Percentiles rank a stretch among this genome's conserved stretches.
Evolutionary conservation across 2,797 vertebrate genomes (phyloP).

Genomic region (Nyctibius grandis): DNA sequence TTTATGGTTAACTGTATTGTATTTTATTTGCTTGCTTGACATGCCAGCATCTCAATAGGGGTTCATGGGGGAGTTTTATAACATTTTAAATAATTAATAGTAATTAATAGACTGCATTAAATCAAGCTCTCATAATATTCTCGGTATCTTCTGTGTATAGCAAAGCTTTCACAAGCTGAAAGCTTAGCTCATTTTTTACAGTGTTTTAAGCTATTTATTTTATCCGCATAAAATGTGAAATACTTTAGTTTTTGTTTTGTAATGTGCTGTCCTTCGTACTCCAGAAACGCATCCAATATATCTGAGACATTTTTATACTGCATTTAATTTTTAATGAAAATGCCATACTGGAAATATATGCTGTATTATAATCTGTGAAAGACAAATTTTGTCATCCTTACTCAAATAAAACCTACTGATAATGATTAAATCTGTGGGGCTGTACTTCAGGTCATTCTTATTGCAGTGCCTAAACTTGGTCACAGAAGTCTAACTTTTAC

Average conservation of each 20-base stretch:
- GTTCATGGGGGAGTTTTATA: neutral
- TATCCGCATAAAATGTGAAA: neutral
- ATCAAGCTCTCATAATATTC: neutral
- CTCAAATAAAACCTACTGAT: neutral
- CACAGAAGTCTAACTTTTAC: neutral
- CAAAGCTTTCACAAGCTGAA: neutral
- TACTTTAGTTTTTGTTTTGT: neutral
- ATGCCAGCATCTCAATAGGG: neutral
- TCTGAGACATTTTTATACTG: neutral
- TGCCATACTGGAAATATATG: neutral
- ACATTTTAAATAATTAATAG: conserved; percentile 53
- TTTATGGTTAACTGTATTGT: conserved; percentile 29
- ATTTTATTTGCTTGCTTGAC: conserved; percentile 35
- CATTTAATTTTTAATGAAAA: neutral
- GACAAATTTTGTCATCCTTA: neutral
- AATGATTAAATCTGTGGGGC: neutral
- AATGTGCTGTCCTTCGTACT: neutral
- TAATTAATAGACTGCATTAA: conserved; percentile 47
- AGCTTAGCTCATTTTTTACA: neutral
- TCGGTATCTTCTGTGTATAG: neutral
- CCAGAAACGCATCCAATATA: neutral
- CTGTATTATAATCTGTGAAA: neutral
- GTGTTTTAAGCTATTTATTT: neutral
- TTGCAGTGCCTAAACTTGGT: neutral
- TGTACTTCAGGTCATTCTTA: neutral